Evolutionary conservation across 2,113 vertebrate species (phyloP).

Genomic region (Micromys minutus): DNA sequence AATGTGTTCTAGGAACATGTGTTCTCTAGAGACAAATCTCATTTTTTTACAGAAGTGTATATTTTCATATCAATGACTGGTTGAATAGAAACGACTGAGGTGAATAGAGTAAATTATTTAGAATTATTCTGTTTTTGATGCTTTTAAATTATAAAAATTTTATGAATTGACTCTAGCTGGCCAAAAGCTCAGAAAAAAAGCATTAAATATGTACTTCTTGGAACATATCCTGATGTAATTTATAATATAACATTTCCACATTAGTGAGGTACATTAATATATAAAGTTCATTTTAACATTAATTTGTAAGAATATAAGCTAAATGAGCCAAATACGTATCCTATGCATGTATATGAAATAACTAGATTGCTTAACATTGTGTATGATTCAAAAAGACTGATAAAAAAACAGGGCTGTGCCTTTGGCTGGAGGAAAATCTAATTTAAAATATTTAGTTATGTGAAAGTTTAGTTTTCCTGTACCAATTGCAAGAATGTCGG

Average conservation of each 20-base stretch:
- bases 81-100: too few species aligned
- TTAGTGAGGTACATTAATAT: background rate
- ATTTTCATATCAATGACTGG: background rate
- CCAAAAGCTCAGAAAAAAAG: constrained; percentile 16
- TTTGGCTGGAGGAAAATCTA: background rate
- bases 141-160: background rate
- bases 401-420: background rate
- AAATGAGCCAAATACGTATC: background rate
- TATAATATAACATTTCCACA: background rate
- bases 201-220: constrained; percentile 6
- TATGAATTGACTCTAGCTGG: background rate
- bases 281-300: constrained; percentile 6
- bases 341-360: background rate
- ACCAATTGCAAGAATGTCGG: background rate
- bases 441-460: constrained; percentile 25
- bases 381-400: background rate
- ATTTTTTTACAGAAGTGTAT: background rate
- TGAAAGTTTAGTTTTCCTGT: constrained; percentile 15
- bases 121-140: background rate
- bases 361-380: background rate
- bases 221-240: background rate
- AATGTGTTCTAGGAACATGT: background rate
- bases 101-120: background rate
- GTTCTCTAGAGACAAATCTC: background rate
- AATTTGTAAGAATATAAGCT: constrained; percentile 31